These are phyloP conservation scores for Stichopus horrens DNA, from an alignment of 53 echinoderm and acorn worm genomes.

Conservation along the genomic window DNA sequence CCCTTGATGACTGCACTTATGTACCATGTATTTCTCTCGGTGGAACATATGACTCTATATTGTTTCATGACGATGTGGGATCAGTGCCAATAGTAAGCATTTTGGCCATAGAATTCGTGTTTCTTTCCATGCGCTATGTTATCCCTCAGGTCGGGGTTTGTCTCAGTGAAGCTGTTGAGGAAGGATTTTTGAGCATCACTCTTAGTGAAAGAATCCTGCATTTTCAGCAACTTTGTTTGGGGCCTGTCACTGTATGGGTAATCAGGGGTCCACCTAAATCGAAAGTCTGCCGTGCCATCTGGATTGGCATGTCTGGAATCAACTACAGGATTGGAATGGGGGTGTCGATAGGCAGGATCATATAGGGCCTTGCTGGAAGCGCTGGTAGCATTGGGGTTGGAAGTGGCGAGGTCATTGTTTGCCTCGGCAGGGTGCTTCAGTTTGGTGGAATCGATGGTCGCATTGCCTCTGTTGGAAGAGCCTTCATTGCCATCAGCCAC, in stretches of 20 bases:
- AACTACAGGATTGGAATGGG: conserved; percentile 66
- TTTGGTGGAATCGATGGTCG: not conserved
- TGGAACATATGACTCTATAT: too few species aligned
- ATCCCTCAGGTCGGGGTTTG: conserved; percentile 81
- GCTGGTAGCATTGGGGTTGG: conserved; percentile 42
- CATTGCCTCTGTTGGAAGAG: conserved; percentile 38
- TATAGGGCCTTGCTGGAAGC: conserved; percentile 51
- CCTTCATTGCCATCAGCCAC: conserved; percentile 47
- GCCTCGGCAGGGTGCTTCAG: conserved; percentile 38
- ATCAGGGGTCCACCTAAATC: conserved; percentile 80
- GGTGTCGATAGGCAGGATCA: conserved; percentile 66
- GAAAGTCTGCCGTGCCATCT: conserved; percentile 70
- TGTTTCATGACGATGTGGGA: not conserved
- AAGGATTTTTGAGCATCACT: conserved; percentile 62
- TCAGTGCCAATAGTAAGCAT: conserved; percentile 89
- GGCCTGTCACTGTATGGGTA: conserved; percentile 73
- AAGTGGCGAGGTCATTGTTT: conserved; percentile 49
- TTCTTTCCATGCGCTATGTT: conserved; percentile 81
- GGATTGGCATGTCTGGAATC: conserved; percentile 82
- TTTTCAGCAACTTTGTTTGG: conserved; percentile 75
- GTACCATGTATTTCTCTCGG: too few species aligned
- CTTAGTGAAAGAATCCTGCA: conserved; percentile 90
- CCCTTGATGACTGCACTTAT: too few species aligned
- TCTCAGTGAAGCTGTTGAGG: conserved; percentile 75
- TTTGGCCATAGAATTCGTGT: conserved; percentile 88